phyloP scores from a whole-genome alignment of 2,113 vertebrate genomes.

The Paraplagusia blochii region DNA sequence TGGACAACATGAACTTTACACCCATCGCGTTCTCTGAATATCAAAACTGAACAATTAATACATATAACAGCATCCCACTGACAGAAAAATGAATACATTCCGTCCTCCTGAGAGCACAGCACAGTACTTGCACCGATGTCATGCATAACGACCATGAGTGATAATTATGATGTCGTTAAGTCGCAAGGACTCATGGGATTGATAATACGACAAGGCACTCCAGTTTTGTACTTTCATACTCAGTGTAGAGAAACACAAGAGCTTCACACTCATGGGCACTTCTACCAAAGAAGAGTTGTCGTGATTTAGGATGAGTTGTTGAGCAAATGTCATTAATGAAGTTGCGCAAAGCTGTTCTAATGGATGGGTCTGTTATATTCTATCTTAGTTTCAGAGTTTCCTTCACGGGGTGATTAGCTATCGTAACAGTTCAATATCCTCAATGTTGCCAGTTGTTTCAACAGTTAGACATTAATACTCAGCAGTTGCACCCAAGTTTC shows the following conservation, averaged over 20 bases:
- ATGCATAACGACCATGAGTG: background rate
- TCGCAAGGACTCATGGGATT: constrained; percentile 1
- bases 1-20: too few species aligned
- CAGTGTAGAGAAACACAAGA: background rate
- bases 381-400: too few species aligned
- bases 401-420: too few species aligned
- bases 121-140: background rate
- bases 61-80: too few species aligned
- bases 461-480: too few species aligned
- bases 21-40: too few species aligned
- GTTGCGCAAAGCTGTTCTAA: background rate
- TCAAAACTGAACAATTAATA: too few species aligned
- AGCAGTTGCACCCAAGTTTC: too few species aligned
- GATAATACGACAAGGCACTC: constrained; percentile 4
- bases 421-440: too few species aligned
- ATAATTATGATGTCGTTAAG: constrained; percentile 8
- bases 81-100: too few species aligned
- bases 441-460: too few species aligned
- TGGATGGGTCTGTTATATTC: too few species aligned
- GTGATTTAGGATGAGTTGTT: constrained; percentile 30
- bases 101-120: background rate
- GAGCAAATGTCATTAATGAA: constrained; percentile 25
- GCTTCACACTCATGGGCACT: constrained; percentile 22
- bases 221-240: background rate
- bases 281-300: constrained; percentile 10